phyloP scores from a whole-genome alignment of 2,797 vertebrate genomes.

The Eupleurogrammus muticus region DNA sequence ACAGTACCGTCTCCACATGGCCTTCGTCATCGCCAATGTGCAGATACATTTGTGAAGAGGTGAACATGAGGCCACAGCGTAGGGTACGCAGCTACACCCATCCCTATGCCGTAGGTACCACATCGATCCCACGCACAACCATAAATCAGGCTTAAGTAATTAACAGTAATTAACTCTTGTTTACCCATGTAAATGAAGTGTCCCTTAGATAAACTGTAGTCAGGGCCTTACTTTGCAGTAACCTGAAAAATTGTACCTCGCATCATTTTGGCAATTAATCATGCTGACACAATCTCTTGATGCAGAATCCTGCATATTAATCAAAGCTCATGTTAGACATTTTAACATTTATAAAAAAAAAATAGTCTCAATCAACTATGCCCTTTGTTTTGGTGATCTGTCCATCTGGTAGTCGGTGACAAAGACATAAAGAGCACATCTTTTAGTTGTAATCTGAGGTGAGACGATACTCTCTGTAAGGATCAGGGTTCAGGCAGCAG shows the following conservation, averaged over 20 bases:
- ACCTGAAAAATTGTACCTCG: constrained; percentile 19
- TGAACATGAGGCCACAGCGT: no score
- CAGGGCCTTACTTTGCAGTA: constrained; percentile 6
- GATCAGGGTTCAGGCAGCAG: constrained; percentile 72
- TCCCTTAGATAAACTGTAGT: constrained; percentile 4
- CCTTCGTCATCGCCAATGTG: no score
- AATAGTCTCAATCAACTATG: constrained; percentile 21
- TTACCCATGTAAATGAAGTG: not conserved
- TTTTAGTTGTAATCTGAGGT: constrained; percentile 71
- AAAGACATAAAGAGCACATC: constrained; percentile 66
- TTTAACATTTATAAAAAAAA: constrained; percentile 30
- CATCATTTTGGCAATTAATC: constrained; percentile 20
- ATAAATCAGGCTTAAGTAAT: not conserved
- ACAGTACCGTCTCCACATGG: no score
- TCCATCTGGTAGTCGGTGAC: constrained; percentile 46
- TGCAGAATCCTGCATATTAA: constrained; percentile 13
- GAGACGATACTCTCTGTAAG: constrained; percentile 69
- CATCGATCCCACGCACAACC: no score
- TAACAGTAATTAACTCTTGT: not conserved
- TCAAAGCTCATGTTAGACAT: constrained; percentile 32
- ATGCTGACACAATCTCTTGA: constrained; percentile 25
- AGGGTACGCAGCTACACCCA: no score
- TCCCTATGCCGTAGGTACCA: no score
- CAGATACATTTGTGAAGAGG: no score
- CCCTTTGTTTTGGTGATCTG: constrained; percentile 3